phyloP scores from a whole-genome alignment of 1,140 invertebrate species.

The Gonatopus flavifemur region DNA sequence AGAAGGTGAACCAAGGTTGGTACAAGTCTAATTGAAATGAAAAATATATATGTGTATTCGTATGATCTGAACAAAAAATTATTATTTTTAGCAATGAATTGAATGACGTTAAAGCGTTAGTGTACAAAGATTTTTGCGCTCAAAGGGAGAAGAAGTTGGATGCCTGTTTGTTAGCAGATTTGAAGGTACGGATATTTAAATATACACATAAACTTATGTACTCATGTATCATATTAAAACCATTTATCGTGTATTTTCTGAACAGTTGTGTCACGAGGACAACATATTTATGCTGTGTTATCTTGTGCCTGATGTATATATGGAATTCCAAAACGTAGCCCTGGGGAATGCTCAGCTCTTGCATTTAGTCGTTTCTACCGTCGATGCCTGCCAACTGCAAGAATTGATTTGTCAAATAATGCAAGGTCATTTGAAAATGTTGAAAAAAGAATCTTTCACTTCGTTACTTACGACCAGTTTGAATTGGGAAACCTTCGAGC shows the following conservation, averaged over 20 bases:
- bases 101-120: constrained; percentile 76
- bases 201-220: not conserved
- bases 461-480: constrained; percentile 79
- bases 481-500: constrained; percentile 95
- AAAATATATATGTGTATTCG: not conserved
- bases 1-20: constrained; percentile 60
- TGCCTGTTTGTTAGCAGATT: constrained; percentile 74
- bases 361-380: constrained; percentile 82
- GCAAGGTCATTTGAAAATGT: constrained; percentile 83
- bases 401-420: constrained; percentile 87
- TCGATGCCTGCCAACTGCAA: constrained; percentile 87
- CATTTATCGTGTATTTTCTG: constrained; percentile 22
- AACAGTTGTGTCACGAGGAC: constrained; percentile 78
- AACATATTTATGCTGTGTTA: constrained; percentile 86
- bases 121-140: constrained; percentile 87
- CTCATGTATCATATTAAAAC: not conserved
- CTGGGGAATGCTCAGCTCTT: constrained; percentile 84
- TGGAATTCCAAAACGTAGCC: constrained; percentile 83
- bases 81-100: constrained; percentile 45
- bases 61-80: not conserved
- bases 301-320: constrained; percentile 88
- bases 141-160: constrained; percentile 78
- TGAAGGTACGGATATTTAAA: constrained; percentile 61
- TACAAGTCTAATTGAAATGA: not conserved
- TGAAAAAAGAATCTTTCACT: constrained; percentile 74